Evolutionary conservation across 2,113 vertebrate species (phyloP).

Genomic region (Cromileptes altivelis): DNA sequence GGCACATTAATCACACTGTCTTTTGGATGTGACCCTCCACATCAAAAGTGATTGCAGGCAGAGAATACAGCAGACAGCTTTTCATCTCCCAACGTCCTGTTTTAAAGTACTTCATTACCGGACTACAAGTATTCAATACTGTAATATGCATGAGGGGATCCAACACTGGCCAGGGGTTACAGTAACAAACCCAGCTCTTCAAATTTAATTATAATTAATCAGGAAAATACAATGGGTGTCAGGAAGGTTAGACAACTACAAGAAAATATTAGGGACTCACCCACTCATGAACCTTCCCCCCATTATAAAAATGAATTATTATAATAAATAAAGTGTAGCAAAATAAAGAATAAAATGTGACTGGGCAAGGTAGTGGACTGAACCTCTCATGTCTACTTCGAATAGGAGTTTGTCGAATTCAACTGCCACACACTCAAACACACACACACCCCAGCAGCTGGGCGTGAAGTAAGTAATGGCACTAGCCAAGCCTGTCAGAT

Average conservation of each 20-base stretch:
- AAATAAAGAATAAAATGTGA: neutral
- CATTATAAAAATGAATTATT: neutral
- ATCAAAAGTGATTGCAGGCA: constrained; percentile 4
- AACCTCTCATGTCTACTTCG: constrained; percentile 1
- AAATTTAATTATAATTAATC: constrained; percentile 27
- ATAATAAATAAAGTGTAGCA: neutral
- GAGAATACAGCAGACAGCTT: constrained; percentile 30
- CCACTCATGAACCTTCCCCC: neutral
- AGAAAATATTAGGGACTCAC: neutral
- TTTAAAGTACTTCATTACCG: constrained; percentile 32
- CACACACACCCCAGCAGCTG: constrained; percentile 46
- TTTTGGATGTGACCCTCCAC: constrained; percentile 32
- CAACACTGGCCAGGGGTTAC: constrained; percentile 3
- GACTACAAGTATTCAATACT: neutral
- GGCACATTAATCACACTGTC: constrained; percentile 43
- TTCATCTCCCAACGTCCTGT: constrained; percentile 14
- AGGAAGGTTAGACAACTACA: constrained; percentile 6
- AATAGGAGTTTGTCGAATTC: constrained; percentile 35
- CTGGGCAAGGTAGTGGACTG: neutral
- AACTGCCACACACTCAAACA: neutral
- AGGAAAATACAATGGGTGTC: constrained; percentile 3
- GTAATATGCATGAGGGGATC: constrained; percentile 24
- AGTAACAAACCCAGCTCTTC: constrained; percentile 17
- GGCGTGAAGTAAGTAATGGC: constrained; percentile 75
- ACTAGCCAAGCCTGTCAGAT: constrained; percentile 80